Evolutionary conservation across 2,113 vertebrate species (phyloP), one percentile per base, ranked within the genome.

Genomic region (Cyprinodon tularosa): DNA sequence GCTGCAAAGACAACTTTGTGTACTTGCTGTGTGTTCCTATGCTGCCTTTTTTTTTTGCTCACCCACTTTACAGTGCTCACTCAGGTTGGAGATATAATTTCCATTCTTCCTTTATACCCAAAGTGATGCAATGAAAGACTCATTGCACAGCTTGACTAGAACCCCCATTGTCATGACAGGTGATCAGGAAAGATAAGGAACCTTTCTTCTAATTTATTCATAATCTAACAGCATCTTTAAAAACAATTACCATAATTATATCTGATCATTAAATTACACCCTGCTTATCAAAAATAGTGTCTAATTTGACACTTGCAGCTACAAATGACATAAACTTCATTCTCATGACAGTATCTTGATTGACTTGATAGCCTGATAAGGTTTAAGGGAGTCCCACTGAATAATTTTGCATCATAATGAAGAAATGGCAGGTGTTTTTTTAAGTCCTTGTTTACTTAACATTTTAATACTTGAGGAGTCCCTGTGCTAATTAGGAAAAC

Each of bases 321-420:
- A 36, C 37, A 65, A 61, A 71, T 57, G 75, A 50, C 36, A 62
- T 61, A 71, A 74, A 63, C 62, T 17, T 71, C 39, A 71, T 74
- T 66, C 47, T 45, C 68, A 63, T 5, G 12, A 8, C 3, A 13
- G 66, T 66, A 62, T 44, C 62, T 66, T 37, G 36, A n/a, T 63
- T 48, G 74, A 80, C 37, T 76, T 72, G 80, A 76, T 40, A 44
- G 61, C 68, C 57, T 83, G 75, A 85, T 84, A 81, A 4, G 84
- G 82, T 86, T 85, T 83, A 76, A 73, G 72, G 66, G 20, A 47
- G 60, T 37, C 59, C 72, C 45, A 15, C 72, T 85, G 74, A 66
- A 84, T 83, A 84, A 78, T 68, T 87, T 87, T 84, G 77, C 77
- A 84, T 89, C 63, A 50, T 78, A 82, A 83, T 82, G 53, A 68